Evolutionary conservation across 2,797 vertebrate species (phyloP), one percentile per base, ranked within the genome.

Genomic region (Danio albolineatus): DNA sequence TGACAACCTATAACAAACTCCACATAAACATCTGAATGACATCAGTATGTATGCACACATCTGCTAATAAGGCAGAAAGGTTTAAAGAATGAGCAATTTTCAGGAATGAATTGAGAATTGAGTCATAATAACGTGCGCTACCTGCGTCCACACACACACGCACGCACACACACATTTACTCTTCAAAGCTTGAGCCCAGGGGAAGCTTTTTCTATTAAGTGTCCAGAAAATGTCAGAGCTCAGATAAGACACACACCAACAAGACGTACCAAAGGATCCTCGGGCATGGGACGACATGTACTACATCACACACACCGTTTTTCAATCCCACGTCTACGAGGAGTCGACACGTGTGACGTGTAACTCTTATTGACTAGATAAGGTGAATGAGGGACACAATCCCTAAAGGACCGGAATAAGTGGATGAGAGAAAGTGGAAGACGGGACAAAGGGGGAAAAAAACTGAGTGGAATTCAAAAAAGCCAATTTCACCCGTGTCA

Each of bases 231-330:
- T 96, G 96, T 93, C 94, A 92, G 94, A 91, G 84, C 86, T 87
- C 88, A 96, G 96, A 98, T 97, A 97, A 97, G 95, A 92, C 81
- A 72, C 69, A 90, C 69, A 90, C 87, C 89, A 90, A 93, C 91
- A 93, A 91, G 91, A 81, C 7, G 21, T 77, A 48, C 53, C 61
- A 59, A 46, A 60, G n/a, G 13, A 59, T 39, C 65, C 65, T 51
- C n/a, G 0, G 76, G 76, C 46, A 39, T 39, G n/a, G 44, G 17
- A 10, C 44, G 44, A 59, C 76, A 41, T 8, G 21, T 65, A 49
- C 59, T 56, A 57, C 41, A 76, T 67, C 62, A 66, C 51, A 65
- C 59, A 56, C 41, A n/a, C 12, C 21, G 13, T 39, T 5, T 17
- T 61, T 67, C 14, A 70, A 38, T 70, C 13, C 56, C 19, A 2